phyloP scores from a whole-genome alignment of 2,797 vertebrate species.

The Urocyon cinereoargenteus region DNA sequence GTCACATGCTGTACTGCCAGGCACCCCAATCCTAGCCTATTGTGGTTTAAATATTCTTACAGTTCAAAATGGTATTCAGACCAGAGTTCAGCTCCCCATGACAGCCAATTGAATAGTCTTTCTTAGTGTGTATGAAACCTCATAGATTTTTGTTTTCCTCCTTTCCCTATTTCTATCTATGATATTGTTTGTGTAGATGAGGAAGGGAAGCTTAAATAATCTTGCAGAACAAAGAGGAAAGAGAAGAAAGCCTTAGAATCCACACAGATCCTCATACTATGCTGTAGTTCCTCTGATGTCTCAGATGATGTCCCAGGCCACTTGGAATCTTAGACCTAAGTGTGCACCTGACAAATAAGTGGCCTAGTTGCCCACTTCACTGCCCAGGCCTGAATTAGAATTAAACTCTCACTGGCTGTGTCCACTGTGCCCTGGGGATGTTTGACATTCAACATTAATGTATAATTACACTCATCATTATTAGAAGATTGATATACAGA shows the following conservation, averaged over 20 bases:
- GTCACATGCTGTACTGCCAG: not conserved
- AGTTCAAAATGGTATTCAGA: not conserved
- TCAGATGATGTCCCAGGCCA: not conserved
- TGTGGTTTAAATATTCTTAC: not conserved
- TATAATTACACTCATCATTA: not conserved
- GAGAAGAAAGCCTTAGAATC: not conserved
- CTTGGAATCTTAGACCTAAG: not conserved
- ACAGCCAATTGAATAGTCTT: not conserved
- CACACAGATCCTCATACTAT: not conserved
- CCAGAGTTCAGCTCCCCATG: not conserved
- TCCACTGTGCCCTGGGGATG: not conserved
- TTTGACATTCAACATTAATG: not conserved
- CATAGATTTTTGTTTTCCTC: not conserved
- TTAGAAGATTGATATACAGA: not conserved
- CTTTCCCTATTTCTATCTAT: not conserved
- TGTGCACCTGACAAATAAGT: not conserved
- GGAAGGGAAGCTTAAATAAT: not conserved
- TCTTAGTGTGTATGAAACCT: not conserved
- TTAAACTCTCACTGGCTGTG: not conserved
- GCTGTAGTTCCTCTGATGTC: not conserved
- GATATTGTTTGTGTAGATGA: not conserved
- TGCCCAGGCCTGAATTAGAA: not conserved
- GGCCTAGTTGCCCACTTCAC: not conserved
- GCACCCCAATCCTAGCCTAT: not conserved
- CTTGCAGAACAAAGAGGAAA: not conserved